A percentile compares a stretch with the other conserved stretches of the same genome.
Conservation (phyloP, 2,888 invertebrate genomes). For the Pimpla rufipes region DNA sequence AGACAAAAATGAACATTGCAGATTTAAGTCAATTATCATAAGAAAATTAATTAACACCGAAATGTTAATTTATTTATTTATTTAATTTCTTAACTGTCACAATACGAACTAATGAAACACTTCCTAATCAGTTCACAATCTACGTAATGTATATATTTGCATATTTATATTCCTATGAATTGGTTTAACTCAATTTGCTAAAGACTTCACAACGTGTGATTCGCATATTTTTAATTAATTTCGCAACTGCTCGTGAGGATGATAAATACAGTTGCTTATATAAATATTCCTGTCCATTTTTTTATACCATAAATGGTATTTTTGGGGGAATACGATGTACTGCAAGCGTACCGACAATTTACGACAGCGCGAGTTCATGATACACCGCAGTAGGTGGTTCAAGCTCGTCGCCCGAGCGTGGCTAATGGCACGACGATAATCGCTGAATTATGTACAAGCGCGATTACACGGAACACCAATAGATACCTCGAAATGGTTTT, state of each 20-base stretch:
- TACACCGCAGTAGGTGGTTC: constrained; percentile 35
- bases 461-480: constrained; percentile 19
- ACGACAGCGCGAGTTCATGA: constrained; percentile 51
- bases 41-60: too few relatives aligned
- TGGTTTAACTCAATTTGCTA: too few relatives aligned
- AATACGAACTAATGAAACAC: too few relatives aligned
- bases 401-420: constrained; percentile 48
- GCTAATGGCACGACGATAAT: constrained; percentile 61
- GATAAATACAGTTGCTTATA: neutral
- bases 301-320: neutral
- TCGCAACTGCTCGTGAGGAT: neutral
- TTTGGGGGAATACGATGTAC: neutral
- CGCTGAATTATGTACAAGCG: constrained; percentile 42
- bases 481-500: constrained; percentile 18
- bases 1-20: neutral
- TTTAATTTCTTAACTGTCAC: too few relatives aligned
- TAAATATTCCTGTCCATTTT: neutral
- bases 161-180: too few relatives aligned
- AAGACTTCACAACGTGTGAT: neutral
- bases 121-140: too few relatives aligned
- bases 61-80: too few relatives aligned
- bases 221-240: neutral
- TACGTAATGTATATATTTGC: too few relatives aligned
- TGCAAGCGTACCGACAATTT: constrained; percentile 25
- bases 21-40: too few relatives aligned